phyloP scores from a whole-genome alignment of 1,140 invertebrate species.

The Trachelipus rathkii region DNA sequence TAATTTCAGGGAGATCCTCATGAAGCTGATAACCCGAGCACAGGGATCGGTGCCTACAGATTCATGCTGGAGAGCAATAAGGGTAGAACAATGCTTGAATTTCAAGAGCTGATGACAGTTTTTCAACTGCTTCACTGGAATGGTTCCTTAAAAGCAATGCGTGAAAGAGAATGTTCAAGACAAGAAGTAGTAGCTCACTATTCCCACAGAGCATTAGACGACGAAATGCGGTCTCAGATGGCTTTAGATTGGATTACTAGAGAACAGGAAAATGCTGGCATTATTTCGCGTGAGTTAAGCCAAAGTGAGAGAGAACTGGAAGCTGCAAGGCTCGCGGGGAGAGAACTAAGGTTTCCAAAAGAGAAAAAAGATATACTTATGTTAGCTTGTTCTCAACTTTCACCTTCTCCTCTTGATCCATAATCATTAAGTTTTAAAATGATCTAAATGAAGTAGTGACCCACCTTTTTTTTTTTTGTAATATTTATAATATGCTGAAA shows the following conservation, averaged over 20 bases:
- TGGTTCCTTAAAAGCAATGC: conserved; percentile 71
- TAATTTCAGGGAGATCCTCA: conserved; percentile 54
- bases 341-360: conserved; percentile 88
- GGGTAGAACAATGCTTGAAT: conserved; percentile 89
- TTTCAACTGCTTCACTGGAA: conserved; percentile 95
- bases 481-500: too few relatives aligned
- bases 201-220: conserved; percentile 77
- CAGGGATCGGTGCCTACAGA: conserved; percentile 86
- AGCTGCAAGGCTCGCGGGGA: conserved; percentile 78
- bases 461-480: neutral
- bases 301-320: conserved; percentile 82
- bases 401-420: conserved; percentile 44
- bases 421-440: conserved; percentile 10
- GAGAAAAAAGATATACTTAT: conserved; percentile 92
- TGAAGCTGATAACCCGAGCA: conserved; percentile 61
- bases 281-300: conserved; percentile 73
- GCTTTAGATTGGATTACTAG: conserved; percentile 88
- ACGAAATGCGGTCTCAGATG: conserved; percentile 94
- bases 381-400: conserved; percentile 73
- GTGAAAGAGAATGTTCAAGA: conserved; percentile 86
- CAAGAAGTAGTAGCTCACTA: conserved; percentile 82
- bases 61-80: conserved; percentile 93
- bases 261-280: conserved; percentile 65
- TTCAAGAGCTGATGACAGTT: conserved; percentile 94
- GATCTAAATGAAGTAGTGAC: neutral